A percentile compares a stretch with the other conserved stretches of the same genome.
Conservation (phyloP, 2,888 invertebrate genomes). For the Epicampocera succincta region DNA sequence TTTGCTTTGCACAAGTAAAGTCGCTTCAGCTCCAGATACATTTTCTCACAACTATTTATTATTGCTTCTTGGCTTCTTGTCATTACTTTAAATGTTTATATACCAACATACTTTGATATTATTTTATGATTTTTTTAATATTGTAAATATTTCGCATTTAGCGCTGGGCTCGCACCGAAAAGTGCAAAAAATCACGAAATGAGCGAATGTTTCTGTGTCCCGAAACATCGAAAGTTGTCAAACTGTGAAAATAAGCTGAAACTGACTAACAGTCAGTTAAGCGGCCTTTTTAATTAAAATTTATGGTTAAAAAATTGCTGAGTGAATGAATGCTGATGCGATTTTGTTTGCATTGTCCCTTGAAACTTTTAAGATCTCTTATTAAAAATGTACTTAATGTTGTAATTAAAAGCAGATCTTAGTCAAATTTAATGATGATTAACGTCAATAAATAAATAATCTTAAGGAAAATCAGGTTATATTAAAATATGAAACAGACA, state of each 20-base stretch:
- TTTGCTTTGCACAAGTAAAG: no score
- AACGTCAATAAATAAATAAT: background rate
- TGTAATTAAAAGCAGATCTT: background rate
- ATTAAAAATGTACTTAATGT: background rate
- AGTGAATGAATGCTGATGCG: conserved; percentile 44
- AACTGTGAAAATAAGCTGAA: conserved; percentile 30
- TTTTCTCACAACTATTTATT: conserved; percentile 62
- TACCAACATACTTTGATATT: conserved; percentile 72
- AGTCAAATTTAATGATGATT: background rate
- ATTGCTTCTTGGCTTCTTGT: conserved; percentile 67
- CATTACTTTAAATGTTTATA: conserved; percentile 70
- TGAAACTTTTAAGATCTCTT: conserved; percentile 1
- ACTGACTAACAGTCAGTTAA: conserved; percentile 47
- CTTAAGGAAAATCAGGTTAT: conserved; percentile 1
- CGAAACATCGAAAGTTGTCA: conserved; percentile 24
- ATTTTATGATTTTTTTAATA: conserved; percentile 15
- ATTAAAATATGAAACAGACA: background rate
- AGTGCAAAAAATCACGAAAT: conserved; percentile 23
- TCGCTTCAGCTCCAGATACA: conserved; percentile 12
- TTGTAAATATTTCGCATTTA: conserved; percentile 31
- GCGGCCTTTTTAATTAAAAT: conserved; percentile 63
- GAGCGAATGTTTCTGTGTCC: conserved; percentile 17
- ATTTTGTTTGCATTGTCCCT: conserved; percentile 10
- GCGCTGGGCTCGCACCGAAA: conserved; percentile 22
- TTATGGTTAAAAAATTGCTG: conserved; percentile 49